These are phyloP conservation scores for Fragum fragum DNA, from an alignment of 2,888 invertebrate genomes.

Conservation along the genomic window DNA sequence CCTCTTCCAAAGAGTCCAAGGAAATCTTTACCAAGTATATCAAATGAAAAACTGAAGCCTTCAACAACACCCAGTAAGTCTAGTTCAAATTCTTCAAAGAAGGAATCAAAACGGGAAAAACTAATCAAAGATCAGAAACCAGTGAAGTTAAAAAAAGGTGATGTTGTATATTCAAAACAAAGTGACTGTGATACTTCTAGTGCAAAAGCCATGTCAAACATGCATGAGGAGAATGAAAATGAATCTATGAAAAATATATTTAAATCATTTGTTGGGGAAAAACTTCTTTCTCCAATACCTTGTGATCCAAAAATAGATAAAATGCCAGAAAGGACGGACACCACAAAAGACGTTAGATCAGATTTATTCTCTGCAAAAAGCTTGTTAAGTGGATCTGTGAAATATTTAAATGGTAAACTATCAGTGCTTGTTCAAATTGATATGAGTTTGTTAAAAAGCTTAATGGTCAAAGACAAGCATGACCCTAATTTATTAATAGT, in stretches of 20 bases:
- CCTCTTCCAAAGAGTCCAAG: conserved; percentile 54
- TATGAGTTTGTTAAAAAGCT: conserved; percentile 52
- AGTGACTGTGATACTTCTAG: conserved; percentile 53
- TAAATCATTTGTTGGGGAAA: conserved; percentile 46
- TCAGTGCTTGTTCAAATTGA: conserved; percentile 67
- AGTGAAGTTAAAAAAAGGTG: conserved; percentile 60
- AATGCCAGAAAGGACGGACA: conserved; percentile 18
- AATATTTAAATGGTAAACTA: conserved; percentile 56
- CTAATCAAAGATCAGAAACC: conserved; percentile 54
- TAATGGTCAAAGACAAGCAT: conserved; percentile 17
- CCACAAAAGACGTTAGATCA: conserved; percentile 32
- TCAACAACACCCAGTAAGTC: conserved; percentile 8
- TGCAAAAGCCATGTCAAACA: conserved; percentile 37
- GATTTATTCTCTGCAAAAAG: conserved; percentile 42
- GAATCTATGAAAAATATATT: conserved; percentile 54
- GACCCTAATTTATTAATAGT: conserved; percentile 13
- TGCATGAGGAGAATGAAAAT: background rate
- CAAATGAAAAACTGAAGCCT: conserved; percentile 12
- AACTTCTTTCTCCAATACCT: conserved; percentile 59
- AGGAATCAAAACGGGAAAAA: conserved; percentile 58
- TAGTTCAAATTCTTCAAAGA: conserved; percentile 44
- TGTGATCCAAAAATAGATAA: conserved; percentile 26
- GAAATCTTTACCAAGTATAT: conserved; percentile 38
- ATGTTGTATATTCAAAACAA: conserved; percentile 33
- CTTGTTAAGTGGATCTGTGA: conserved; percentile 50